phyloP scores from a whole-genome alignment of 2,797 vertebrate species.

The Pelochelys cantorii region DNA sequence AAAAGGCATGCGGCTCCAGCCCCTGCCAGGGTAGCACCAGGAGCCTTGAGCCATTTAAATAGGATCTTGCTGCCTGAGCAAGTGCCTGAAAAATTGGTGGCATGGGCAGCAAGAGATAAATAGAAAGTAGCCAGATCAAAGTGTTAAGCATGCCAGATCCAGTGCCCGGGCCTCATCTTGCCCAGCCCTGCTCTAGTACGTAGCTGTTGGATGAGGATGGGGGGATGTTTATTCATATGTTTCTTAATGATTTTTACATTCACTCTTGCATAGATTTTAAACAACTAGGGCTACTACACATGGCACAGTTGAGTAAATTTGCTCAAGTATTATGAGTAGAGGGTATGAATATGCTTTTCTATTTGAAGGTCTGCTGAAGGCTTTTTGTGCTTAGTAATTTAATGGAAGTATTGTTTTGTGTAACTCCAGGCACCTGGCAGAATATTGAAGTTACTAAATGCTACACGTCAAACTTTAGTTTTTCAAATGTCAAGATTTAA shows the following conservation, averaged over 20 bases:
- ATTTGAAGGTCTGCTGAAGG: background rate
- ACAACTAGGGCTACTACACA: background rate
- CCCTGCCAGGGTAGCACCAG: no score
- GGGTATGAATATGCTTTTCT: background rate
- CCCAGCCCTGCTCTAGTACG: background rate
- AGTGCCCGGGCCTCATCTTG: no score
- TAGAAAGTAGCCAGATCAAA: no score
- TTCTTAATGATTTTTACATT: background rate
- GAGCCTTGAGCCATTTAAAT: no score
- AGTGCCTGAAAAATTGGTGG: no score
- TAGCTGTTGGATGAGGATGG: rapidly evolving
- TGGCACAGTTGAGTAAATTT: background rate
- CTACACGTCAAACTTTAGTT: background rate
- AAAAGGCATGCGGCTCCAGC: no score
- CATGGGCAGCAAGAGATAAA: no score
- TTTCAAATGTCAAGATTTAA: background rate
- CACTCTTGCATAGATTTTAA: background rate
- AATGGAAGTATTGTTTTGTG: background rate
- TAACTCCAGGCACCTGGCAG: background rate
- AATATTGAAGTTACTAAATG: background rate
- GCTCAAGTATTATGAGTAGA: background rate
- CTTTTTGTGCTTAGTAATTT: background rate
- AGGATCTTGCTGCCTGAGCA: no score
- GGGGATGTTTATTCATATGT: background rate
- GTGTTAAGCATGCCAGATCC: no score